Evolutionary conservation across 2,797 vertebrate genomes (phyloP).

Genomic region (Sandelia bainsii): DNA sequence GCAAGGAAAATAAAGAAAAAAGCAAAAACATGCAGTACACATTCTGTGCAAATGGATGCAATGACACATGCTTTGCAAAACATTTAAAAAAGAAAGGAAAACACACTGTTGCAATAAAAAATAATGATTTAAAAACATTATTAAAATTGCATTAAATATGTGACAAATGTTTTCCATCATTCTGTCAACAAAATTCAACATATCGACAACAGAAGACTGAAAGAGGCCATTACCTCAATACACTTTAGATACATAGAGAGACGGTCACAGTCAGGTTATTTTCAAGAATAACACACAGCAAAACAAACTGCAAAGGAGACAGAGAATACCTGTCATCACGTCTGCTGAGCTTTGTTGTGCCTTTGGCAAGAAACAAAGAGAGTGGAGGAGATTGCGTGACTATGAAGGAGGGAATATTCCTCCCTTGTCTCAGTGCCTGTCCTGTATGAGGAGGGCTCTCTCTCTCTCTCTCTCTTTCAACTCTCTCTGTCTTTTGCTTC

Average conservation of each 20-base stretch:
- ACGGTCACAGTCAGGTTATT: conserved; percentile 40
- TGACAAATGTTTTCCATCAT: conserved; percentile 17
- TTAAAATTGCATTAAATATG: background rate
- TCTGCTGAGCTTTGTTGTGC: conserved; percentile 68
- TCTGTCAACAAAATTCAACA: conserved; percentile 21
- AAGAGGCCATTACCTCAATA: conserved; percentile 20
- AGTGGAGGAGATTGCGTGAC: conserved; percentile 79
- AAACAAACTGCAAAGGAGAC: conserved; percentile 63
- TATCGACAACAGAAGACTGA: conserved; percentile 8
- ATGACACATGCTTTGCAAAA: background rate
- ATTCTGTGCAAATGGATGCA: background rate
- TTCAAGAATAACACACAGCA: conserved; percentile 52
- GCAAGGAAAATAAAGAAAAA: background rate
- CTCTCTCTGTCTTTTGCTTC: conserved; percentile 76
- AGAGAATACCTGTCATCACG: conserved; percentile 74
- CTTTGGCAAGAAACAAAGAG: conserved; percentile 68
- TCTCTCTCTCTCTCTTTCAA: conserved; percentile 68
- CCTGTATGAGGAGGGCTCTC: conserved; percentile 52
- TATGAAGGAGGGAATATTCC: conserved; percentile 71
- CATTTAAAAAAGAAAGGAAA: background rate
- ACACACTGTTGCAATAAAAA: background rate
- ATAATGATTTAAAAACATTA: background rate
- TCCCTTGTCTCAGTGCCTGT: conserved; percentile 58
- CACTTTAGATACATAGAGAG: conserved; percentile 15
- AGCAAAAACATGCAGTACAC: background rate